Conservation (phyloP, 2,113 vertebrate genomes). For the Noturus placidus region DNA sequence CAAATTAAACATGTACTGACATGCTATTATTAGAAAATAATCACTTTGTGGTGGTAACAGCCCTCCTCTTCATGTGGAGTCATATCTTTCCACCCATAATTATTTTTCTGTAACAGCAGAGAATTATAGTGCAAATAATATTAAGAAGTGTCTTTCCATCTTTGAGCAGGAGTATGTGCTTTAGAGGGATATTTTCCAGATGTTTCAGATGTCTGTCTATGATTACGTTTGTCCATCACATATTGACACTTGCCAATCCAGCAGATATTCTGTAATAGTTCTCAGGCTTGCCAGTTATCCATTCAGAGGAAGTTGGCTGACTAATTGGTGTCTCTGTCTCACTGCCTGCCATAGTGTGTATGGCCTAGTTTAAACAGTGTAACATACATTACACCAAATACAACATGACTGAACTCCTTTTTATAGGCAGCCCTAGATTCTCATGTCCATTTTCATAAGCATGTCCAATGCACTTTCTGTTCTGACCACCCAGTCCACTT, state of each 20-base stretch:
- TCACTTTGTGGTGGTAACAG: background rate
- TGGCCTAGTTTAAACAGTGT: slow-evolving; percentile 28
- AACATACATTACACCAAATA: slow-evolving; percentile 23
- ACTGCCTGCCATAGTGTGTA: slow-evolving; percentile 5
- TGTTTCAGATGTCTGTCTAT: slow-evolving; percentile 24
- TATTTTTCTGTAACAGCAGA: background rate
- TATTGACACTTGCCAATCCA: slow-evolving; percentile 4
- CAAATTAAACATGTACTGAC: background rate
- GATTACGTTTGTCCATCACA: background rate
- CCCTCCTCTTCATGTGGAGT: background rate
- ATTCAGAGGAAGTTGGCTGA: slow-evolving; percentile 17
- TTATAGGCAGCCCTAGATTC: slow-evolving; percentile 22
- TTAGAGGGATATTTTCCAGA: background rate
- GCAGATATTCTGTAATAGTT: slow-evolving; percentile 26
- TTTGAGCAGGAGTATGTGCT: background rate
- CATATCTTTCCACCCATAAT: background rate
- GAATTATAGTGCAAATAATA: background rate
- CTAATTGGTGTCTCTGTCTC: slow-evolving; percentile 26
- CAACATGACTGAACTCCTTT: slow-evolving; percentile 24
- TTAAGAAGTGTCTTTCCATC: background rate
- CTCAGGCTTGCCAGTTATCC: slow-evolving; percentile 22
- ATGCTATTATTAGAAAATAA: background rate
- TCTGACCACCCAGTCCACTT: background rate
- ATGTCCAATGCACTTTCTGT: background rate
- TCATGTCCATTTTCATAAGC: background rate